Evolutionary conservation across 1,140 invertebrate genomes (phyloP).

Genomic region (Listronotus bonariensis): DNA sequence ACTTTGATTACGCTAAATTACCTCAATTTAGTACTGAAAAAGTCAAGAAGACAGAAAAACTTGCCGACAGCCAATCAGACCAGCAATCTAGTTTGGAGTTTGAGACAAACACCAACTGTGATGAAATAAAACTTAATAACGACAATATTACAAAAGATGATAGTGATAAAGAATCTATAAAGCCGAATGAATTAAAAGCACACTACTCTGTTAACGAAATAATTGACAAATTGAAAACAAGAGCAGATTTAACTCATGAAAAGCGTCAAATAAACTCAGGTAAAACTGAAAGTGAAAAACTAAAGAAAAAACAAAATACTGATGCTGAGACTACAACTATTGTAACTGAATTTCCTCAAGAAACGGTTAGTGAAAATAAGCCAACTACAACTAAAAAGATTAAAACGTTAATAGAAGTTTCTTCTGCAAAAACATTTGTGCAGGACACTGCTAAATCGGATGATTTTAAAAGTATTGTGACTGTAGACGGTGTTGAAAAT

Average conservation of each 20-base stretch:
- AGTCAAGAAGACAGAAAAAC: conserved; percentile 13
- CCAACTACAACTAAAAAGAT: conserved; percentile 28
- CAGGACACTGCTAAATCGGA: conserved; percentile 21
- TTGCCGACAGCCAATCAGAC: conserved; percentile 22
- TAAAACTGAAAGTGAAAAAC: not conserved
- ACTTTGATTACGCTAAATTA: conserved; percentile 27
- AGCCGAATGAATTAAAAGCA: conserved; percentile 4
- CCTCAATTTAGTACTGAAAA: conserved; percentile 14
- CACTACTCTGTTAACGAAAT: conserved; percentile 4
- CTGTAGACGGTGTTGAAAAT: conserved; percentile 36
- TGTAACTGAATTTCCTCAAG: not conserved
- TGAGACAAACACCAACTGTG: conserved; percentile 49
- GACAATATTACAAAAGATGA: conserved; percentile 42
- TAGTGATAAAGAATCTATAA: conserved; percentile 3
- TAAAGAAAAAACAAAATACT: not conserved
- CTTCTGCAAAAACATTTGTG: conserved; percentile 9
- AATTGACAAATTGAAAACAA: conserved; percentile 12
- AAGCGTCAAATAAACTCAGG: not conserved
- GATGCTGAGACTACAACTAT: not conserved
- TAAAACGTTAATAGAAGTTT: conserved; percentile 47
- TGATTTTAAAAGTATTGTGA: conserved; percentile 51
- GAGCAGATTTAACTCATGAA: not conserved
- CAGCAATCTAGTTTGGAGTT: conserved; percentile 39
- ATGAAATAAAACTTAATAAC: conserved; percentile 49
- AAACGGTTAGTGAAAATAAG: not conserved